Percentiles rank a stretch among this genome's conserved stretches.
These are phyloP conservation scores for Pandemis corylana DNA, from an alignment of 2,888 invertebrate genomes.

Conservation along the genomic window DNA sequence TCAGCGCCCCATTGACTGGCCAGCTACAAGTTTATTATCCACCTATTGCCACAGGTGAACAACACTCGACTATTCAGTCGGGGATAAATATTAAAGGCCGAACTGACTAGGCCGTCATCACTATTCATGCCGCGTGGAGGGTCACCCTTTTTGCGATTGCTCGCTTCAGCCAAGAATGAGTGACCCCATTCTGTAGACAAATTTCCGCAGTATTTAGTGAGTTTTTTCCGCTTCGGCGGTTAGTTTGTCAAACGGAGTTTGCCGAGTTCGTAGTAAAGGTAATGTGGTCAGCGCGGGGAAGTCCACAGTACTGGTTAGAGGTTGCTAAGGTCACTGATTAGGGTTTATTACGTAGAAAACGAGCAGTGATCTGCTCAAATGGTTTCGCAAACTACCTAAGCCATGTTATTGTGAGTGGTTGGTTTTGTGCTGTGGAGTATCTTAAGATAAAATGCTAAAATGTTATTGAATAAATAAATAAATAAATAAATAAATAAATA, in stretches of 20 bases:
- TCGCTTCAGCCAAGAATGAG: constrained; percentile 32
- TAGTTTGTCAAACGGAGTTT: constrained; percentile 24
- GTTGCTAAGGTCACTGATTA: too few species aligned
- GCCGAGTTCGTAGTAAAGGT: background rate
- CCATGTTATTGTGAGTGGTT: too few species aligned
- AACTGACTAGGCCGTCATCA: constrained; percentile 14
- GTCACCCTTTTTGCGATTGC: constrained; percentile 40
- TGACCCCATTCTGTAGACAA: constrained; percentile 30
- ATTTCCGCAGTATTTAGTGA: constrained; percentile 25
- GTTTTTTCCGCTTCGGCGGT: constrained; percentile 14
- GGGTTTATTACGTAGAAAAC: too few species aligned
- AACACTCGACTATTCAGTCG: constrained; percentile 16
- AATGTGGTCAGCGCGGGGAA: background rate
- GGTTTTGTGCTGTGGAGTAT: too few species aligned
- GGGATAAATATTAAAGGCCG: constrained; percentile 9
- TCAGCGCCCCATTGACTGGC: background rate
- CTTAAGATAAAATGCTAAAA: too few species aligned
- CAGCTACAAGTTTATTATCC: background rate
- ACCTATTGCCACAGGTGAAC: constrained; percentile 6
- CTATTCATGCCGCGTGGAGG: constrained; percentile 38
- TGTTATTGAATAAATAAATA: too few species aligned
- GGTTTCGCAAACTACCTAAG: too few species aligned
- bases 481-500: too few species aligned
- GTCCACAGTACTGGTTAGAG: background rate
- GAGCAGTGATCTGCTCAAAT: too few species aligned